Evolutionary conservation across 2,797 vertebrate species (phyloP), one percentile per base, ranked within the genome.

Genomic region (Aselliscus stoliczkanus): DNA sequence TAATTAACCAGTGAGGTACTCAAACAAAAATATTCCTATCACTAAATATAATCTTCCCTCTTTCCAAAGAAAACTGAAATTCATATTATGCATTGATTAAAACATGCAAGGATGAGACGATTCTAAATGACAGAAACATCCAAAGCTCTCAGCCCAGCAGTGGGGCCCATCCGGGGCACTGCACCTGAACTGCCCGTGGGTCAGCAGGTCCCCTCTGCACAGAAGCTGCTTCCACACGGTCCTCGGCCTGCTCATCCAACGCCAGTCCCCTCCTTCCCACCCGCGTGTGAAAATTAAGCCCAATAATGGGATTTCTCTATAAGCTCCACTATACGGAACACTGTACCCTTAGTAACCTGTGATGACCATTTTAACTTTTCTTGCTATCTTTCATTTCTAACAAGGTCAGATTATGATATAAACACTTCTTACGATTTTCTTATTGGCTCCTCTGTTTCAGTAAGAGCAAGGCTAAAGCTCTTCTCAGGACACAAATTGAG

Each of bases 41-140:
- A 62, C 37, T 70, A 75, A 83, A 31, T 37, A 60, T 2, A 90
- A 76, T 47, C 60, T 85, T 65, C 56, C 60, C 29, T 77, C 54
- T 90, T 90, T 67, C 17, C 23, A 64, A 93, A 90, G 65, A 56
- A 87, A 93, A 92, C 34, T 23, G 34, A 92, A 73, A 79, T 85
- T 75, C 39, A 3, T 25, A 91, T 56, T 29, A 79, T 82, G 37
- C 39, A 31, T 62, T 90, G 80, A 37, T 76, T 90, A 69, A 94
- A 79, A 95, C 42, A 62, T 8, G 72, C 39, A 86, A 80, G 42
- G 27, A 80, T 54, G 47, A 56, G 13, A 34, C 52, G 7, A 52
- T 54, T 58, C 47, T 44, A 69, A 65, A 47, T 34, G 18, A 62
- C 0, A 21, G 4, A 25, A 80, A 37, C 31, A 47, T 27, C 70